phyloP scores from a whole-genome alignment of 2,888 invertebrate species.

The Ellobium chinense region DNA sequence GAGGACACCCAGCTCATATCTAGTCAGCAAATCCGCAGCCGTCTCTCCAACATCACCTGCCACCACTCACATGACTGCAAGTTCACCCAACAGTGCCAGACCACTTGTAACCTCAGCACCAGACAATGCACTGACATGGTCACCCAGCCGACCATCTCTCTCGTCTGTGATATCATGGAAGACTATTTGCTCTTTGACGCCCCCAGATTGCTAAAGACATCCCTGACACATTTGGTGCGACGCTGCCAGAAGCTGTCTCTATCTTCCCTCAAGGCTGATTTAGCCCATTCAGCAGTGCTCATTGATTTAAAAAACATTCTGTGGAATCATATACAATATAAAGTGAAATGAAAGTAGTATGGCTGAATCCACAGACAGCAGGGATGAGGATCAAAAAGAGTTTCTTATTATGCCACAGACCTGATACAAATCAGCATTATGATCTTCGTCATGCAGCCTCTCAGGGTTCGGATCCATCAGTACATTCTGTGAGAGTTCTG shows the following conservation, averaged over 20 bases:
- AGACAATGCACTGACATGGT: conserved; percentile 59
- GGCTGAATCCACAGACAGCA: too few relatives aligned
- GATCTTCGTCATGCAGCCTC: too few relatives aligned
- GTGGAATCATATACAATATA: conserved; percentile 68
- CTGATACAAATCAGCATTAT: too few relatives aligned
- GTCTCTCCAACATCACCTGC: conserved; percentile 58
- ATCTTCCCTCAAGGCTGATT: conserved; percentile 48
- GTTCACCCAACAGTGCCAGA: conserved; percentile 62
- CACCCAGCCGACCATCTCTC: conserved; percentile 60
- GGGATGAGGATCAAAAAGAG: too few relatives aligned
- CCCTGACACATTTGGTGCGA: conserved; percentile 57
- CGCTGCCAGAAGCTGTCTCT: conserved; percentile 56
- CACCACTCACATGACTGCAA: conserved; percentile 61
- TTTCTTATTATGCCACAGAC: too few relatives aligned
- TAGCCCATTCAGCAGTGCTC: conserved; percentile 67
- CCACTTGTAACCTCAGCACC: conserved; percentile 58
- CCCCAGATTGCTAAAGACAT: conserved; percentile 58
- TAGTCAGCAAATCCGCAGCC: conserved; percentile 53
- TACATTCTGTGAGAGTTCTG: too few relatives aligned
- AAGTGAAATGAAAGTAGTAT: not conserved
- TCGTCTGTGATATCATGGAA: conserved; percentile 65
- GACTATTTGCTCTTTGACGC: conserved; percentile 69
- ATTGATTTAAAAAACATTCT: conserved; percentile 65
- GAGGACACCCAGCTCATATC: conserved; percentile 61
- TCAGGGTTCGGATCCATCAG: too few relatives aligned